Conservation (phyloP, 2,113 vertebrate species). For the Ardeotis arabs region DNA sequence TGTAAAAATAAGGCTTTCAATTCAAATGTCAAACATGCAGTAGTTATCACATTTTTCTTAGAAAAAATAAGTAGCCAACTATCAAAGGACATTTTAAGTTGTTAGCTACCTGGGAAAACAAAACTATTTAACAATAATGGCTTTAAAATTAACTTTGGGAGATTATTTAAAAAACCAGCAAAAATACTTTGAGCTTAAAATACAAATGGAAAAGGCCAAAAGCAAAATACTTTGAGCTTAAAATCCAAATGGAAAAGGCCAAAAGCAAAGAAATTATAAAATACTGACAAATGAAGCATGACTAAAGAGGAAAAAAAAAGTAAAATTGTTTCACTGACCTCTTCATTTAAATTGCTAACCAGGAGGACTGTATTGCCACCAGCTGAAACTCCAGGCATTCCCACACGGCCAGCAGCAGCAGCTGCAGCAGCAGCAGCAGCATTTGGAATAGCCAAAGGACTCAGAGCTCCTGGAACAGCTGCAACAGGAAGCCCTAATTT, state of each 20-base stretch:
- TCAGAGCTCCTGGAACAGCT: conserved; percentile 92
- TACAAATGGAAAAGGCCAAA: conserved; percentile 65
- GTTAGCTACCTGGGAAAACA: conserved; percentile 66
- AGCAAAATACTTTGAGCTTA: conserved; percentile 64
- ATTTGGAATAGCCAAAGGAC: conserved; percentile 88
- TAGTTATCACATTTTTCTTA: conserved; percentile 75
- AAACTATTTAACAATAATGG: conserved; percentile 46
- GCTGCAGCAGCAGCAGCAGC: conserved; percentile 90
- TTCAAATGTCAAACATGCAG: conserved; percentile 67
- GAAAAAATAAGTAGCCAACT: conserved; percentile 72
- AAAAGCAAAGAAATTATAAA: conserved; percentile 73
- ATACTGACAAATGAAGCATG: conserved; percentile 70
- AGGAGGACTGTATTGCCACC: conserved; percentile 90
- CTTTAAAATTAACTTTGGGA: conserved; percentile 57
- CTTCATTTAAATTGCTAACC: conserved; percentile 98
- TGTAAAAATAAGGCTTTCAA: conserved; percentile 54
- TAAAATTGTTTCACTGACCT: conserved; percentile 86
- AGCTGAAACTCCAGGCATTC: conserved; percentile 89
- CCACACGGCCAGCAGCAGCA: conserved; percentile 94
- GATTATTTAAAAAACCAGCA: conserved; percentile 49
- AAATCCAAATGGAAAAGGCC: conserved; percentile 65
- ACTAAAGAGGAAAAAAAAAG: not conserved
- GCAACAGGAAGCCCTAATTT: conserved; percentile 86
- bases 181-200: conserved; percentile 68
- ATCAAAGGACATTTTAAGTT: conserved; percentile 49